Percentiles rank a stretch among this genome's conserved stretches.
Evolutionary conservation across 2,113 vertebrate genomes (phyloP).

Genomic region (Entosphenus tridentatus): DNA sequence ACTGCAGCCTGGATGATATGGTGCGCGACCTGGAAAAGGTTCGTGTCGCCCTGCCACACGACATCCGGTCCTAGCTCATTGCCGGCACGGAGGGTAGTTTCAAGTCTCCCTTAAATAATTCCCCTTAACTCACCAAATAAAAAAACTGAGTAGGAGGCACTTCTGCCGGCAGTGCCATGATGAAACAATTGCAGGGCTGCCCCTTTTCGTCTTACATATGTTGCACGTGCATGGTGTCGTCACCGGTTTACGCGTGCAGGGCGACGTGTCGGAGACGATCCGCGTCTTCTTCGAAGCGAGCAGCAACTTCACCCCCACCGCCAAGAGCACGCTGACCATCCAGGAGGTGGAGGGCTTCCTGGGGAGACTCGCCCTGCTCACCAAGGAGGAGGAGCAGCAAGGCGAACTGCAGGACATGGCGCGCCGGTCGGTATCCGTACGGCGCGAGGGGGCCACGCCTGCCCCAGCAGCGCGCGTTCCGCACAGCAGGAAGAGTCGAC

Average conservation of each 20-base stretch:
- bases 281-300: conserved; percentile 81
- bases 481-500: too few relatives aligned
- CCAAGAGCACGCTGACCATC: conserved; percentile 72
- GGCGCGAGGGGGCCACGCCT: neutral
- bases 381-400: conserved; percentile 93
- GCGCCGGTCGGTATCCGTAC: conserved; percentile 28
- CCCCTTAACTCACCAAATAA: too few relatives aligned
- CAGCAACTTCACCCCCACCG: conserved; percentile 47
- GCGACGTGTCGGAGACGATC: conserved; percentile 79
- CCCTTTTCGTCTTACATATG: neutral
- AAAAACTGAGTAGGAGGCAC: too few relatives aligned
- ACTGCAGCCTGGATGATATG: conserved; percentile 71
- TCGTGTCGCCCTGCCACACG: conserved; percentile 11
- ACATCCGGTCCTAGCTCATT: too few relatives aligned
- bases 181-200: neutral
- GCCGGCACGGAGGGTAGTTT: too few relatives aligned
- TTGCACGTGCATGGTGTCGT: neutral
- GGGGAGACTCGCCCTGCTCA: conserved; percentile 46
- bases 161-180: too few relatives aligned
- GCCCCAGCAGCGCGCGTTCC: neutral
- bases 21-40: conserved; percentile 80
- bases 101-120: too few relatives aligned
- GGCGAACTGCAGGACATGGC: conserved; percentile 48
- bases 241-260: conserved; percentile 22
- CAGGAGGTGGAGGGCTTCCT: conserved; percentile 76